Base-by-base conservation (phyloP, 2,797 vertebrate genomes). In the Sarcoramphus papa region DNA sequence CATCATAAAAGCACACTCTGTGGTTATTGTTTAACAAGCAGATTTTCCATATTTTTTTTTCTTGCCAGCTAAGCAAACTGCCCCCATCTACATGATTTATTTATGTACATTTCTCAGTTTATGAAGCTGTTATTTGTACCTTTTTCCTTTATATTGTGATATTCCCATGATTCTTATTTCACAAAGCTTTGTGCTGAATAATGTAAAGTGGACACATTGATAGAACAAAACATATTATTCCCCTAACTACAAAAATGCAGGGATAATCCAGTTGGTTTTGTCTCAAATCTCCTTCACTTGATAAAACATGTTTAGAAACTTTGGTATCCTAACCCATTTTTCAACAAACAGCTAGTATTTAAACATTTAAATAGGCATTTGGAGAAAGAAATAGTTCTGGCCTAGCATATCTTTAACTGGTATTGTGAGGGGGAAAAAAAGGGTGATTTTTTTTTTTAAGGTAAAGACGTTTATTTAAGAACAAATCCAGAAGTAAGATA, bases 11-110 rank as follows among this genome's bases (percentile, higher is more conserved):
- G 98, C 98, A 98, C 95, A 98, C 98, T 98, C 97, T 97, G 97
- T 98, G 97, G 97, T 98, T 98, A 98, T 98, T 98, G 98, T 98
- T 98, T 98, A 98, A 98, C 98, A 98, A 98, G 98, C 98, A 98
- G 97, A 98, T 98, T 98, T 98, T 98, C 97, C 95, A 92, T 98
- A 97, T 98, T 98, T 98, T 98, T 97, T 97, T 98, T 98, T 98
- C 97, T 97, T 98, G 98, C 98, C 95, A 98, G 97, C 98, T 98
- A 98, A 98, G 98, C 98, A 98, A 98, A 98, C 98, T 98, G 96
- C 97, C 95, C 97, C 97, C 97, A 98, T 98, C 98, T 98, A 97
- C 98, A 98, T 98, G 98, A 98, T 98, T 98, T 98, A 98, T 98
- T 98, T 98, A 98, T 98, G 98, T 98, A 98, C 97, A 98, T 98